Conservation (phyloP, 2,888 invertebrate species). For the Limnephilus lunatus region DNA sequence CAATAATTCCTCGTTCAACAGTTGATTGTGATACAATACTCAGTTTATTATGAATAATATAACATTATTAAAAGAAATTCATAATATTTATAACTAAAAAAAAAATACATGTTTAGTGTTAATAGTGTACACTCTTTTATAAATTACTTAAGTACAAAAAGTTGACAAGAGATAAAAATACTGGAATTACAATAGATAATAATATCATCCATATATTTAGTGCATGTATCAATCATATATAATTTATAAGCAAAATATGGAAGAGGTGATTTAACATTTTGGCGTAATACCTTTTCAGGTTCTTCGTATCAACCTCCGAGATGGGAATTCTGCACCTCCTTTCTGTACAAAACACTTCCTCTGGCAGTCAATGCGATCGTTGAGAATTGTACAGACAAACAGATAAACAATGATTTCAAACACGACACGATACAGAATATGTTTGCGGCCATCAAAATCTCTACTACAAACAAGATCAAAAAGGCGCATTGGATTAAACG, state of each 20-base stretch:
- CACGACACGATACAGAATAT: slow-evolving; percentile 34
- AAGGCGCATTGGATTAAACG: slow-evolving; percentile 40
- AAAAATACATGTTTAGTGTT: too few relatives aligned
- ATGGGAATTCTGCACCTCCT: slow-evolving; percentile 58
- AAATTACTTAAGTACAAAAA: too few relatives aligned
- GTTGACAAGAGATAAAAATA: too few relatives aligned
- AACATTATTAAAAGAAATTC: not conserved
- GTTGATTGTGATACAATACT: not conserved
- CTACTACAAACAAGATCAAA: slow-evolving; percentile 50
- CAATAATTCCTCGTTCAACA: not conserved
- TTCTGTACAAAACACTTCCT: slow-evolving; percentile 55
- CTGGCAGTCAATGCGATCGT: slow-evolving; percentile 47
- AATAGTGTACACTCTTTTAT: too few relatives aligned
- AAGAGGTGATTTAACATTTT: not conserved
- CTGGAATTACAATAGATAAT: too few relatives aligned
- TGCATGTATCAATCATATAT: too few relatives aligned
- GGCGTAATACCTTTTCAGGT: slow-evolving; percentile 23
- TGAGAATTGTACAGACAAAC: not conserved
- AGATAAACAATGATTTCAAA: not conserved
- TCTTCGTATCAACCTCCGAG: slow-evolving; percentile 42
- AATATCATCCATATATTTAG: too few relatives aligned
- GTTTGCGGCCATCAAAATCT: slow-evolving; percentile 41
- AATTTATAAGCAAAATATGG: not conserved
- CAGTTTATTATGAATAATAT: not conserved
- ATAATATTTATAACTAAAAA: too few relatives aligned